Base-by-base conservation (phyloP, 2,888 invertebrate species). In the Euspilapteryx auroguttella region DNA sequence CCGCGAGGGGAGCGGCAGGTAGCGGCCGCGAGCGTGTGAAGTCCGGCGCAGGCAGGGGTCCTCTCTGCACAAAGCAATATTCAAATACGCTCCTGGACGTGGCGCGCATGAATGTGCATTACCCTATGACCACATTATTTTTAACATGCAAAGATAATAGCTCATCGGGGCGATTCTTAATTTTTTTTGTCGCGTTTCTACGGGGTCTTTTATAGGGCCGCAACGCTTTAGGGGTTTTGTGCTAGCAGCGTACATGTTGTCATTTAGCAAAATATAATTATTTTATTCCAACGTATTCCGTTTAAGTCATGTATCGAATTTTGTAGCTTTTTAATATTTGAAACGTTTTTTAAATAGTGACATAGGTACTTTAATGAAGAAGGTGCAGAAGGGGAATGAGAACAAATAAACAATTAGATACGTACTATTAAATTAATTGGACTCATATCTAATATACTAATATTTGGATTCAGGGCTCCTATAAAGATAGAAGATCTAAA, bases 81-180 rank as follows among this genome's bases (percentile, higher is more conserved):
- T 75, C 68, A 65, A 68, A 69, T 69, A 51, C 69, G 59, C 71
- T 64, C 71, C 58, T 75, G 73, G 75, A 73, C 75, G 63, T 47
- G 57, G 56, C 65, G 55, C 57, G 61, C 64, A 62, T 69, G 63
- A 73, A 71, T 71, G 64, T 65, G 44, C 65, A 62, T 58, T 65
- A 64, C 75, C 68, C 73, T 66, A 73, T 66, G 69, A 68, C 71
- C 71, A 61, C 69, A 73, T 73, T 73, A 73, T 75, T 75, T 75
- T 65, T 71, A 73, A 62, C 66, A 62, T 65, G 51, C 53, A 49
- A 68, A 71, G 75, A 75, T 75, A 75, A 75, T 73, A 54, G 68
- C 62, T 58, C 65, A 73, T 73, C 75, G 73, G 66, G 68, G 66
- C 64, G 69, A 75, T 69, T 73, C 65, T 64, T 65, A 71, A 66